Evolutionary conservation across 2,113 vertebrate genomes (phyloP).

Genomic region (Gopherus flavomarginatus): DNA sequence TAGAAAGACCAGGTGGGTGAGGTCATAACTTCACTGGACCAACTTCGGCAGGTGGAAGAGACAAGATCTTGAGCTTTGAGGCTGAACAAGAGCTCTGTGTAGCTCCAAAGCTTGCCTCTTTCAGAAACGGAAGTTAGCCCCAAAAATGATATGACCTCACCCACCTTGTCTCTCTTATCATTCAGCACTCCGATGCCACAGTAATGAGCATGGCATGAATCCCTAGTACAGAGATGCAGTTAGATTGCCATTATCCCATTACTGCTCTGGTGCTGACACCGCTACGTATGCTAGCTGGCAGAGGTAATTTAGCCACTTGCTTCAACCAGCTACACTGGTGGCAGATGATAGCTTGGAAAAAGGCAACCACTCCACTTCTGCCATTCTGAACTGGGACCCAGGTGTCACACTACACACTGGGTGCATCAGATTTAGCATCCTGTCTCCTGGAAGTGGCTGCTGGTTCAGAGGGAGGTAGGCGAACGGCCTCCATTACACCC

Average conservation of each 20-base stretch:
- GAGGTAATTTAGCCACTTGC: background rate
- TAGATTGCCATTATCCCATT: background rate
- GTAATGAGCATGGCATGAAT: background rate
- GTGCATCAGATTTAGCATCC: background rate
- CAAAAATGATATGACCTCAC: no score
- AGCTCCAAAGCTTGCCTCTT: background rate
- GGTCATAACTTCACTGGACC: background rate
- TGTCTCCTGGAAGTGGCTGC: background rate
- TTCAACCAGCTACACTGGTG: background rate
- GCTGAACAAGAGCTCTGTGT: background rate
- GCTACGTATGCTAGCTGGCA: background rate
- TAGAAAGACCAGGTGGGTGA: background rate
- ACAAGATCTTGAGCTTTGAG: background rate
- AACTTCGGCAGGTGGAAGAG: background rate
- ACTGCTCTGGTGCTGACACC: background rate
- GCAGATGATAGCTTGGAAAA: background rate
- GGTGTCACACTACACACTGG: background rate
- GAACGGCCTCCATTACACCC: background rate
- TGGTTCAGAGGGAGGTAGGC: background rate
- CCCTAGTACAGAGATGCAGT: background rate
- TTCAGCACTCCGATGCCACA: background rate
- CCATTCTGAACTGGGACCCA: background rate
- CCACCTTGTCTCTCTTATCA: no score
- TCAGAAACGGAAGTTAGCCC: background rate
- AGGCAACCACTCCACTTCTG: background rate